Conservation (phyloP, 2,113 vertebrate genomes). For the Pelvicachromis taeniatus region DNA sequence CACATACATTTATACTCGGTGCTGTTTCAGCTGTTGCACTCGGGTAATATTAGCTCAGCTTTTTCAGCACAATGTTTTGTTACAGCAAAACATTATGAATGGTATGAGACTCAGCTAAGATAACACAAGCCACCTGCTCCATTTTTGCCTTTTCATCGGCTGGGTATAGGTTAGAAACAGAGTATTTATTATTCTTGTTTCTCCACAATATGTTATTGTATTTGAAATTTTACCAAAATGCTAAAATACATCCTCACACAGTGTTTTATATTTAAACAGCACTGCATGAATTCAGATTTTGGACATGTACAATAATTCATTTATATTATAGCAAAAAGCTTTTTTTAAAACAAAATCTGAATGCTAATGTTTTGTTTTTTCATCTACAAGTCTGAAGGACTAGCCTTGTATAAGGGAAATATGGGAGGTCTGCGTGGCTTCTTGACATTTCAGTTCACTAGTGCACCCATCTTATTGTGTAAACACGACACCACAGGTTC, state of each 20-base stretch:
- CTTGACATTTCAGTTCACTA: conserved; percentile 41
- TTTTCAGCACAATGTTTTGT: background rate
- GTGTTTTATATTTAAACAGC: background rate
- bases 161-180: background rate
- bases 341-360: accelerated
- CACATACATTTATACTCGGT: conserved; percentile 24
- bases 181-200: background rate
- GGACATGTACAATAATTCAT: background rate
- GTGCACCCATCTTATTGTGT: conserved; percentile 42
- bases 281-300: background rate
- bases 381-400: background rate
- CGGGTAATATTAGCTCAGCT: conserved; percentile 15
- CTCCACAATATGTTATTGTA: background rate
- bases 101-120: background rate
- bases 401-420: background rate
- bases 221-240: background rate
- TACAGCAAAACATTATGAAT: background rate
- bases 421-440: conserved; percentile 46
- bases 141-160: background rate
- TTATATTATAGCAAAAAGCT: background rate
- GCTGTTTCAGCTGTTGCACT: conserved; percentile 47
- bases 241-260: background rate
- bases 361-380: background rate
- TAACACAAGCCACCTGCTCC: background rate
- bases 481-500: conserved; percentile 55